These are phyloP conservation scores for Acanthosepion lycidas DNA, from an alignment of 2,888 invertebrate genomes.

Conservation along the genomic window DNA sequence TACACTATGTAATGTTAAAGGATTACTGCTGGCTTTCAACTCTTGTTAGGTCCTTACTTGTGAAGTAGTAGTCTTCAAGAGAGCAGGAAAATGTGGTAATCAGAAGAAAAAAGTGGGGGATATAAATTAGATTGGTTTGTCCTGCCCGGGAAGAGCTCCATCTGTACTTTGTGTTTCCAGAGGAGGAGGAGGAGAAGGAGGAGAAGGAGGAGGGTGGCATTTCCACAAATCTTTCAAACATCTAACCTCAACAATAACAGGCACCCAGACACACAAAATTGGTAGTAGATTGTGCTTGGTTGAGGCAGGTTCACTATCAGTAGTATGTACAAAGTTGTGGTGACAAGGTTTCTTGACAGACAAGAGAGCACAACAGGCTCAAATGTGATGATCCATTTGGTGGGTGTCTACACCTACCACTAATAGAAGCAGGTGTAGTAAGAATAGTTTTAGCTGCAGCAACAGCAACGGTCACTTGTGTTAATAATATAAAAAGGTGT, in stretches of 20 bases:
- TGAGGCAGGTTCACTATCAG: neutral
- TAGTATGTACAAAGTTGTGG: neutral
- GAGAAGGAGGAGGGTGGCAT: neutral
- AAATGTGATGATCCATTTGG: neutral
- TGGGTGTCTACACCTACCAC: neutral
- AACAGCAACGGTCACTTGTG: neutral
- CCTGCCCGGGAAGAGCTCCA: conserved; percentile 37
- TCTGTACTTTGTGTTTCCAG: neutral
- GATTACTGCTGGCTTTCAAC: conserved; percentile 38
- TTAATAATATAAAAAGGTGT: conserved; percentile 4
- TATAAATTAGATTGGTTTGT: neutral
- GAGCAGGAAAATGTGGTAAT: neutral
- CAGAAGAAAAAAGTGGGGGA: neutral
- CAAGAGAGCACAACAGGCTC: neutral
- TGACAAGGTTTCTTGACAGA: neutral
- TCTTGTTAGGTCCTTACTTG: neutral
- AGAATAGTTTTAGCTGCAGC: neutral
- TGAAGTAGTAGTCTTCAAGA: neutral
- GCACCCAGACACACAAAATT: neutral
- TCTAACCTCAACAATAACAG: neutral
- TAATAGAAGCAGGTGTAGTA: neutral
- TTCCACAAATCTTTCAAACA: neutral
- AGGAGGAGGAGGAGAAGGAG: neutral
- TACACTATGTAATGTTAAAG: conserved; percentile 45
- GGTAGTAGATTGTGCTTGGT: neutral